A percentile compares a stretch with the other conserved stretches of the same genome.
These are phyloP conservation scores for Pycnomerus fuliginosus DNA, from an alignment of 2,888 invertebrate species.

Conservation along the genomic window DNA sequence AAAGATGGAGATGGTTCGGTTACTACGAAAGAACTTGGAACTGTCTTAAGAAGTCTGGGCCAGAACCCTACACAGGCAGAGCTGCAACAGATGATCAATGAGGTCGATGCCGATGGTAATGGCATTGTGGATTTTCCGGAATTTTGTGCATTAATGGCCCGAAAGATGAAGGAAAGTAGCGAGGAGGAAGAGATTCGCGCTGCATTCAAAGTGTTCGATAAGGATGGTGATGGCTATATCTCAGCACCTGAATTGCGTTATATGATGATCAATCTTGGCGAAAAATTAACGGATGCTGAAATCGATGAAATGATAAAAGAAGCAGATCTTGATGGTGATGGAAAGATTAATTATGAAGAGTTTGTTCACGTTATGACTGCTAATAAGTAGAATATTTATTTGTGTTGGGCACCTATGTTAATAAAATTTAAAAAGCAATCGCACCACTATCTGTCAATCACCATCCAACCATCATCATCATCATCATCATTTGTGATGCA, in stretches of 20 bases:
- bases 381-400: too few species aligned
- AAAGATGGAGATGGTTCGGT: slow-evolving; percentile 99
- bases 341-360: slow-evolving; percentile 78
- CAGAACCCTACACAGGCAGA: slow-evolving; percentile 99
- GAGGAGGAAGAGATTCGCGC: slow-evolving; percentile 99
- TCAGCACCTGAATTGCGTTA: slow-evolving; percentile 97
- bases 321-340: slow-evolving; percentile 98
- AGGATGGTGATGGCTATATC: slow-evolving; percentile 99
- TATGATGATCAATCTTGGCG: slow-evolving; percentile 99
- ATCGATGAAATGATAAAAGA: slow-evolving; percentile 99
- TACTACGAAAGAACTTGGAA: slow-evolving; percentile 98
- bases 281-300: slow-evolving; percentile 98
- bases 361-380: not conserved
- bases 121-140: slow-evolving; percentile 99
- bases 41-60: slow-evolving; percentile 97
- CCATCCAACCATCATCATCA: too few species aligned
- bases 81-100: slow-evolving; percentile 99
- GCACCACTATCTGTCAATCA: too few species aligned
- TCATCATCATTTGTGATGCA: too few species aligned
- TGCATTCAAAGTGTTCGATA: slow-evolving; percentile 98
- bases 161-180: slow-evolving; percentile 99
- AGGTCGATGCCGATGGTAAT: slow-evolving; percentile 94
- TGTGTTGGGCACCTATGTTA: too few species aligned
- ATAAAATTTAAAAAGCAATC: too few species aligned
- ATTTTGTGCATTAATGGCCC: slow-evolving; percentile 99